Conservation (phyloP, 2,113 vertebrate genomes). For the Halcyon malimbica region DNA sequence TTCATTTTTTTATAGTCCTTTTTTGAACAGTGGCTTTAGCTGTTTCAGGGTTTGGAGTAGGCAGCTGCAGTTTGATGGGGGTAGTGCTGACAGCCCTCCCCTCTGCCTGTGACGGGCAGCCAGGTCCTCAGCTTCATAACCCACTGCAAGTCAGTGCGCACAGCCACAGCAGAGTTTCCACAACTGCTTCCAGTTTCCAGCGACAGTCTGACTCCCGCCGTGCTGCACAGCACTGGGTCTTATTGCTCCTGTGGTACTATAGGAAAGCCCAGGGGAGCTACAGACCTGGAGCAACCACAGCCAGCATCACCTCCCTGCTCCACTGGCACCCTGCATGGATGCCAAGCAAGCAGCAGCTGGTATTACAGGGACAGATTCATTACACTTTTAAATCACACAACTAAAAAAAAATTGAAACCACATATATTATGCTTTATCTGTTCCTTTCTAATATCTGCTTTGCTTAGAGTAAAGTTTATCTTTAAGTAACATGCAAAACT, state of each 20-base stretch:
- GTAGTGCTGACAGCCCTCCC: neutral
- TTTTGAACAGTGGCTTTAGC: neutral
- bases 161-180: neutral
- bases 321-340: fast-evolving
- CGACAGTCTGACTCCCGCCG: neutral
- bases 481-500: neutral
- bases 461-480: neutral
- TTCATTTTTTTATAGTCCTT: neutral
- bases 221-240: neutral
- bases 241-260: neutral
- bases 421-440: neutral
- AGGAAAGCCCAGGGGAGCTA: neutral
- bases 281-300: neutral
- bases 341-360: neutral
- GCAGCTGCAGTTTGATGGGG: neutral
- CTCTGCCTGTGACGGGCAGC: neutral
- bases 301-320: neutral
- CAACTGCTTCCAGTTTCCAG: neutral
- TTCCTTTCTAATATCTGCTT: neutral
- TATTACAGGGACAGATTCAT: neutral
- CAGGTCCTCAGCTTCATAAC: neutral
- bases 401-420: neutral
- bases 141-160: neutral
- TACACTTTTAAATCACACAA: neutral
- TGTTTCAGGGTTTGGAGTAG: neutral